These are phyloP conservation scores for Procambarus clarkii DNA, from an alignment of 1,140 invertebrate genomes.

Conservation along the genomic window DNA sequence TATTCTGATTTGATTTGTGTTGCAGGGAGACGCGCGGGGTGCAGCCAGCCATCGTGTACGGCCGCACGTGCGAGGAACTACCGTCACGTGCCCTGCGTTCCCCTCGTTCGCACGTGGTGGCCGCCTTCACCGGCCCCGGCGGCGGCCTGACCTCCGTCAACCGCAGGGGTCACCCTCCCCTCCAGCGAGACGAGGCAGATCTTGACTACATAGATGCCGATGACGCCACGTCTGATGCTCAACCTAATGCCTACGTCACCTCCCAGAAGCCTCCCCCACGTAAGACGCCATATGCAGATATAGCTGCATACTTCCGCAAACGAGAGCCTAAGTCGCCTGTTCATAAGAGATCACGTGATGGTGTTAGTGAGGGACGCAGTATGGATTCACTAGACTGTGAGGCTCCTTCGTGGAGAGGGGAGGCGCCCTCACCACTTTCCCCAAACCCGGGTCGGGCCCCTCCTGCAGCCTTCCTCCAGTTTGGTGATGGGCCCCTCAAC, in stretches of 20 bases:
- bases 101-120: conserved; percentile 76
- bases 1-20: too few relatives aligned
- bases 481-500: conserved; percentile 67
- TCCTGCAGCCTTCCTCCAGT: conserved; percentile 69
- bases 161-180: conserved; percentile 56
- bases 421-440: conserved; percentile 70
- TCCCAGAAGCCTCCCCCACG: conserved; percentile 72
- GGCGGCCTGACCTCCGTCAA: conserved; percentile 86
- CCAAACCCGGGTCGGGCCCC: conserved; percentile 69
- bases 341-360: conserved; percentile 28
- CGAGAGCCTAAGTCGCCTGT: conserved; percentile 44
- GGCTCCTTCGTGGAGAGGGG: conserved; percentile 69
- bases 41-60: conserved; percentile 75
- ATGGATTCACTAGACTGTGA: conserved; percentile 70
- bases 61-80: conserved; percentile 74
- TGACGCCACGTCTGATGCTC: conserved; percentile 70
- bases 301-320: conserved; percentile 73
- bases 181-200: conserved; percentile 81
- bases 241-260: conserved; percentile 71
- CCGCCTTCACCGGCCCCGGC: conserved; percentile 86
- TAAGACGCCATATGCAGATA: conserved; percentile 74
- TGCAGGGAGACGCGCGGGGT: conserved; percentile 73
- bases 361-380: conserved; percentile 54
- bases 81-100: conserved; percentile 76
- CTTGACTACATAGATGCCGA: conserved; percentile 84